These are phyloP conservation scores for Gibbula magus DNA, from an alignment of 2,888 invertebrate genomes.

Conservation along the genomic window DNA sequence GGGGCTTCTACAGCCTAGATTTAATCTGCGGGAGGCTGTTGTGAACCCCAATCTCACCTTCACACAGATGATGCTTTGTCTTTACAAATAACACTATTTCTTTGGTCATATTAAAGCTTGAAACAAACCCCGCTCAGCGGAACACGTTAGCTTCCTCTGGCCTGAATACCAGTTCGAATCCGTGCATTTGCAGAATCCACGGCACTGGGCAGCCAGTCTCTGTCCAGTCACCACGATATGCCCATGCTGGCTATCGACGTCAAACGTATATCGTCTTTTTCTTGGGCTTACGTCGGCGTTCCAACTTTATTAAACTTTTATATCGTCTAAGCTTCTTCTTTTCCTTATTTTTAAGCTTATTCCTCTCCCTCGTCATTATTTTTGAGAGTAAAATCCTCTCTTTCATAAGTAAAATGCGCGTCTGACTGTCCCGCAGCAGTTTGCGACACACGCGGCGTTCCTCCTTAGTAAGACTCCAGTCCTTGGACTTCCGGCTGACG, in stretches of 20 bases:
- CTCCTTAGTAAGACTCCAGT: slow-evolving; percentile 35
- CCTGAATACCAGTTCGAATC: no score
- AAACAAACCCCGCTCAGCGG: no score
- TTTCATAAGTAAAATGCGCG: slow-evolving; percentile 26
- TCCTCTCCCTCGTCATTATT: slow-evolving; percentile 38
- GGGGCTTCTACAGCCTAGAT: no score
- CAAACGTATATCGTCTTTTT: not conserved
- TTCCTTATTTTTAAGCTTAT: slow-evolving; percentile 41
- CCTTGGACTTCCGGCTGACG: slow-evolving; percentile 32
- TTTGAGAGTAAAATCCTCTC: slow-evolving; percentile 43
- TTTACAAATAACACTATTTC: not conserved
- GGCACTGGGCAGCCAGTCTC: no score
- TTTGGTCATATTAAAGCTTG: slow-evolving; percentile 12
- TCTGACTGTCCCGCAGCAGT: slow-evolving; percentile 33
- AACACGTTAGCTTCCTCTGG: no score
- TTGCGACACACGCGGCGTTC: slow-evolving; percentile 34
- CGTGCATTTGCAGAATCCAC: no score
- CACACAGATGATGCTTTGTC: no score
- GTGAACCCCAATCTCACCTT: no score
- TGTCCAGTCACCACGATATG: no score
- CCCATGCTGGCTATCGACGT: no score
- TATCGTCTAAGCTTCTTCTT: slow-evolving; percentile 43
- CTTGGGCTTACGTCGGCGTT: slow-evolving; percentile 3
- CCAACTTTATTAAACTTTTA: slow-evolving; percentile 38
- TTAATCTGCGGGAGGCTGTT: no score